phyloP scores from a whole-genome alignment of 2,113 vertebrate genomes.

The Perognathus longimembris region DNA sequence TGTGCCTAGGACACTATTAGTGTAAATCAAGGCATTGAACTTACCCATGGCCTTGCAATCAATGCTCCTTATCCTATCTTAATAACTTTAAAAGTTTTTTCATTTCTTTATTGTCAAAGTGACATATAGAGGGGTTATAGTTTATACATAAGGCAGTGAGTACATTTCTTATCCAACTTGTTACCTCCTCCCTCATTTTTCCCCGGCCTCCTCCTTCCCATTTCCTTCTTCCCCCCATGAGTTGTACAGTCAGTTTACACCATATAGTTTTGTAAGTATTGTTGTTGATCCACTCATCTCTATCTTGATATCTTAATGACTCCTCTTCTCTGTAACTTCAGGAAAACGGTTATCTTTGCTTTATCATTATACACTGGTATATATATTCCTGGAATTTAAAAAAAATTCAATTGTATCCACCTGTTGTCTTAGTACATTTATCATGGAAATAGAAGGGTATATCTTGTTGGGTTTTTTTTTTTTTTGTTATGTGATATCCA shows the following conservation, averaged over 20 bases:
- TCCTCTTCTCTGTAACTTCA: neutral
- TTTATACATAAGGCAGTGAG: too few species aligned
- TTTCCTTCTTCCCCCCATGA: too few species aligned
- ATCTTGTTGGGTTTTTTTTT: slow-evolving; percentile 14
- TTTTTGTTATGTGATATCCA: neutral
- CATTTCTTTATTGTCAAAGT: too few species aligned
- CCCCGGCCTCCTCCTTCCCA: too few species aligned
- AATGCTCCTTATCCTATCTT: neutral
- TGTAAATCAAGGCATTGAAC: neutral
- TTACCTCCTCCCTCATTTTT: too few species aligned
- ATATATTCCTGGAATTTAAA: neutral
- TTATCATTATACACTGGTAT: neutral
- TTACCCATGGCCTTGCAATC: neutral
- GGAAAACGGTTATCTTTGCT: neutral
- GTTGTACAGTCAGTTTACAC: too few species aligned
- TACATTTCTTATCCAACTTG: too few species aligned
- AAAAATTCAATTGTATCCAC: neutral
- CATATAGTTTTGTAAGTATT: too few species aligned
- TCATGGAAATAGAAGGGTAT: neutral
- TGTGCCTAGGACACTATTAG: neutral
- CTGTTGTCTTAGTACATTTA: neutral
- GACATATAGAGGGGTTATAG: too few species aligned
- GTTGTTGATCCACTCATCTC: too few species aligned
- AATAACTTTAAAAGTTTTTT: too few species aligned
- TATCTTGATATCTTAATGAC: too few species aligned